Base-by-base conservation (phyloP, 1,140 invertebrate genomes). In the Centruroides sculpturatus region DNA sequence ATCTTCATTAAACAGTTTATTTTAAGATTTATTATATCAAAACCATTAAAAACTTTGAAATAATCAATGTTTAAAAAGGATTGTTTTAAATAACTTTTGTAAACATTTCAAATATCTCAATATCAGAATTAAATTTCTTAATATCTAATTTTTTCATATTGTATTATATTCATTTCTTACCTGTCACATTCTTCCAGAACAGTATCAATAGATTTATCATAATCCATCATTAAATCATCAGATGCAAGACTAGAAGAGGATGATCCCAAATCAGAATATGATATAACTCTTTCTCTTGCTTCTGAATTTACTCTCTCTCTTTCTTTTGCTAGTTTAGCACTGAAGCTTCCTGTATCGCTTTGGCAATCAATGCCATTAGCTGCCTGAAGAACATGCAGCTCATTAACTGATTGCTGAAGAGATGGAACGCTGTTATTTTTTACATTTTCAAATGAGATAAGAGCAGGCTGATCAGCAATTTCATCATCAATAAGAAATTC, bases 401-500 rank as follows among this genome's bases (percentile, higher is more conserved):
- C 62, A 51, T 49, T 55, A 41, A 64, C 55, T 12, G 59, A 55
- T 36, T 57, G 13, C n/a, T 60, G 49, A 23, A 64, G 50, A 8
- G 62, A 64, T n/a, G 59, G 59, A 5, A 60, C 51, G 60, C 54
- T 52, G 0, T 54, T 57, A 46, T 55, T 60, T 12, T 60, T 60
- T 12, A 51, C 55, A 13, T 58, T 56, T 23, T 49, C 47, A 47
- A 34, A 66, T 13, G 62, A 66, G 3, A 87, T 78, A 56, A 92
- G 73, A 0, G 83, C 87, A 9, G 89, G 89, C 70, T 92, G 89
- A 74, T 92, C 89, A 11, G 86, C 86, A 55, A 92, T 92, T 73
- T 92, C 89, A 68, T 92, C 89, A 69, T 92, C 89, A 63, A 88
- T 87, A 50, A 87, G 81, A 74, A 82, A 85, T 68, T 83, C 82